Conservation (phyloP, 30 jellyfish, hydroid and myxozoan species). For the Cassiopea xamachana region DNA sequence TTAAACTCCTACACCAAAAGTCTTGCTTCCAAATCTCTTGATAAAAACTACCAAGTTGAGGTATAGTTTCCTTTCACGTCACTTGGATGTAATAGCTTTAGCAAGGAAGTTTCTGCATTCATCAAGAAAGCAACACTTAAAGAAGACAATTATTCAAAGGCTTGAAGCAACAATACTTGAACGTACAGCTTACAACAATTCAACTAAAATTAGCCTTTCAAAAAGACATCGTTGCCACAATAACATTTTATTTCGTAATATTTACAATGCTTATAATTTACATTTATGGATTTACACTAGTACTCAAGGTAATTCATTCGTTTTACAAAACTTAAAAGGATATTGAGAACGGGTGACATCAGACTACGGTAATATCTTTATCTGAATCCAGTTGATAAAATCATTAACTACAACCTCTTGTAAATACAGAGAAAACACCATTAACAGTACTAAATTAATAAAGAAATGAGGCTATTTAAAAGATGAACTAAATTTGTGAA, state of each 20-base stretch:
- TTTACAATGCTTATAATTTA: conserved; percentile 60
- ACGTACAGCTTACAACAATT: conserved; percentile 5
- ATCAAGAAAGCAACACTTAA: not conserved
- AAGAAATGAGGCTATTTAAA: no score
- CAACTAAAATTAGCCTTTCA: conserved; percentile 54
- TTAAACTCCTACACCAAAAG: no score
- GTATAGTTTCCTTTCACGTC: not conserved
- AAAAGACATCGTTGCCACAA: conserved; percentile 53
- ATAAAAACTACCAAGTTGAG: no score
- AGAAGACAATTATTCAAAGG: not conserved
- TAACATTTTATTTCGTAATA: conserved; percentile 25
- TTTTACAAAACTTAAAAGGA: not conserved
- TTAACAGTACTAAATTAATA: no score
- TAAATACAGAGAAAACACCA: no score
- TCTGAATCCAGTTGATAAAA: not conserved
- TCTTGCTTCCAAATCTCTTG: no score
- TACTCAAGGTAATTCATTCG: not conserved
- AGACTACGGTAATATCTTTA: not conserved
- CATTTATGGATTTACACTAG: conserved; percentile 43
- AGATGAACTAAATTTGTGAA: no score
- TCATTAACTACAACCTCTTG: not conserved
- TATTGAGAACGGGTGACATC: not conserved
- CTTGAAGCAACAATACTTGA: conserved; percentile 18
- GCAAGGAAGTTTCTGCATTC: no score
- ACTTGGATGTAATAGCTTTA: no score